These are phyloP conservation scores for Coecobrya sp. DNA, from an alignment of 2,888 invertebrate species.

Conservation along the genomic window DNA sequence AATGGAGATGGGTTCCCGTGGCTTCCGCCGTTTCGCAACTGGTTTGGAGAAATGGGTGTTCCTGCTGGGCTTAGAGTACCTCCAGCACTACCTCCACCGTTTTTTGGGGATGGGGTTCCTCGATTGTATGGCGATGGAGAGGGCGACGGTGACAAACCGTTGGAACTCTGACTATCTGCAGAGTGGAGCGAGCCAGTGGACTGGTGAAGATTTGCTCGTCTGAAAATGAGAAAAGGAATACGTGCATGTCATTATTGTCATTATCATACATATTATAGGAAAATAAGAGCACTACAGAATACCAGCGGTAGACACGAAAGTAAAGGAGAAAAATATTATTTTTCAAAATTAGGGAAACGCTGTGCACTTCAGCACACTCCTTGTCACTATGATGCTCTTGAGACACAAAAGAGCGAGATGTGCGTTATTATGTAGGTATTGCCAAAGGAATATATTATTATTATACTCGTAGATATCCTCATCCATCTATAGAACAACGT, in stretches of 20 bases:
- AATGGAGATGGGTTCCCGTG: slow-evolving; percentile 87
- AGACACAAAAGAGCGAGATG: not conserved
- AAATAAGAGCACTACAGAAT: not conserved
- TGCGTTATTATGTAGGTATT: not conserved
- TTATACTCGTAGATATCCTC: not conserved
- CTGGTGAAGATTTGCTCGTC: slow-evolving; percentile 94
- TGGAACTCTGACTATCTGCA: slow-evolving; percentile 93
- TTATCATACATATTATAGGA: not conserved
- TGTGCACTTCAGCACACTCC: slow-evolving; percentile 2
- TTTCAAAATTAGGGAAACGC: slow-evolving; percentile 73
- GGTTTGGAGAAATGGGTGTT: slow-evolving; percentile 79
- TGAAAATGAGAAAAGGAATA: slow-evolving; percentile 87
- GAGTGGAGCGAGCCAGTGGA: slow-evolving; percentile 94
- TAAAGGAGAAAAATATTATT: slow-evolving; percentile 24
- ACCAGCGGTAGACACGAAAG: not conserved
- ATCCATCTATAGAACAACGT: slow-evolving; percentile 50
- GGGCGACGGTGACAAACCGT: slow-evolving; percentile 94
- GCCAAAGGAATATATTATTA: not conserved
- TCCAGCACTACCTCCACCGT: slow-evolving; percentile 73
- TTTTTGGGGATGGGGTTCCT: slow-evolving; percentile 86
- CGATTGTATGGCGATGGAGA: slow-evolving; percentile 88
- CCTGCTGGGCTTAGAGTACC: slow-evolving; percentile 73
- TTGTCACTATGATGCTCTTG: not conserved
- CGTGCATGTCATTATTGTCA: slow-evolving; percentile 7
- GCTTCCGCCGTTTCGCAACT: slow-evolving; percentile 85